phyloP scores from a whole-genome alignment of 2,113 vertebrate genomes.

The Dasyprocta punctata region DNA sequence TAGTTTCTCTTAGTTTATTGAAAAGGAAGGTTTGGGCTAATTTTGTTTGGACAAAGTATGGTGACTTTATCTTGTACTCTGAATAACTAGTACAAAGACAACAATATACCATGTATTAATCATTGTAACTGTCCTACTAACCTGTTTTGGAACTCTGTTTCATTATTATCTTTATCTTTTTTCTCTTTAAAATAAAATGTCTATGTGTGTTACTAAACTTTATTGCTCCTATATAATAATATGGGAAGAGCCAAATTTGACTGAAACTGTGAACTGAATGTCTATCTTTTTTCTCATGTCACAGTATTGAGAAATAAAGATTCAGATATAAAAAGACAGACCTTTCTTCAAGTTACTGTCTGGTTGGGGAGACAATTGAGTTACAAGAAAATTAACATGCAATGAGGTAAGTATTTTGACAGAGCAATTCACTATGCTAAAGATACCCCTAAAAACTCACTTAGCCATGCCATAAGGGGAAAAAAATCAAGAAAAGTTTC shows the following conservation, averaged over 20 bases:
- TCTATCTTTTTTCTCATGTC: not conserved
- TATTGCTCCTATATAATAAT: not conserved
- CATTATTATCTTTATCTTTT: too few relatives aligned
- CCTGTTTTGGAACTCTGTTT: too few relatives aligned
- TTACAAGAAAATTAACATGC: constrained; percentile 8
- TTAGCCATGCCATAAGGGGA: not conserved
- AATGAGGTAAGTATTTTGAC: not conserved
- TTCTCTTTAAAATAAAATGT: too few relatives aligned
- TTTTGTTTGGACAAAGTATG: too few relatives aligned
- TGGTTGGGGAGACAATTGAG: not conserved
- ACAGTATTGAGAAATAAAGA: not conserved
- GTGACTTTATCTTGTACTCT: too few relatives aligned
- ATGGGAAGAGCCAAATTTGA: not conserved
- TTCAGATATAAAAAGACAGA: not conserved
- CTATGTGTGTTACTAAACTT: not conserved
- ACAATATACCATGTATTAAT: too few relatives aligned
- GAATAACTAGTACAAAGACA: too few relatives aligned
- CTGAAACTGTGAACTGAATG: not conserved
- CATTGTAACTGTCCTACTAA: too few relatives aligned
- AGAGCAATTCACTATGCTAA: not conserved
- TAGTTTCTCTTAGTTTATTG: too few relatives aligned
- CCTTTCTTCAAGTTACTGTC: not conserved
- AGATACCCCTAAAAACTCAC: not conserved
- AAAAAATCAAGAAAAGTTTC: not conserved
- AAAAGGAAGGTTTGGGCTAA: too few relatives aligned